phyloP scores from a whole-genome alignment of 2,888 invertebrate species.

The Psylliodes chrysocephalus region DNA sequence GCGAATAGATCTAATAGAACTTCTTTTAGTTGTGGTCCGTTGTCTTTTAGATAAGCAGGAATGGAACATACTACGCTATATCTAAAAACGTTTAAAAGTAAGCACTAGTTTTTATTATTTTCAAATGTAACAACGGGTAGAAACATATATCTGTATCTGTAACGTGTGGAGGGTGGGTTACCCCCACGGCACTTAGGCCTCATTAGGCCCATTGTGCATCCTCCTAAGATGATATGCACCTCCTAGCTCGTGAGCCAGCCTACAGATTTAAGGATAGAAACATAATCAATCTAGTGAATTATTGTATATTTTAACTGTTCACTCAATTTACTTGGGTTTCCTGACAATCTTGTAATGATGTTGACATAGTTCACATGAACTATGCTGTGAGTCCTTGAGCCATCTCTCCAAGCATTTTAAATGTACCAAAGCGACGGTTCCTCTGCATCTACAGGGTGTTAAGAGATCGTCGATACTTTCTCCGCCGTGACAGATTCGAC shows the following conservation, averaged over 20 bases:
- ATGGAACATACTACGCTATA: conserved; percentile 57
- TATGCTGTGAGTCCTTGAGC: conserved; percentile 67
- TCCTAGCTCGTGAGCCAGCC: no score
- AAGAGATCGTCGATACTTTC: conserved; percentile 63
- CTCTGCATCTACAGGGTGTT: conserved; percentile 68
- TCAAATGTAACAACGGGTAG: no score
- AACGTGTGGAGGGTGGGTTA: no score
- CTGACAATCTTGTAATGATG: conserved; percentile 66
- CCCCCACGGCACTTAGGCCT: no score
- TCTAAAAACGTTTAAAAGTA: no score
- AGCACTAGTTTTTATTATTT: neutral
- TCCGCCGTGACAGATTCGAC: conserved; percentile 63
- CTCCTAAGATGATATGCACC: no score
- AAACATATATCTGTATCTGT: no score
- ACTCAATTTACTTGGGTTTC: conserved; percentile 58
- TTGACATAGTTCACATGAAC: conserved; percentile 69
- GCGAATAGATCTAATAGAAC: conserved; percentile 65
- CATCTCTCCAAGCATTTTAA: conserved; percentile 69
- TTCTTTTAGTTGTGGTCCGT: conserved; percentile 64
- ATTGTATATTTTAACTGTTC: neutral
- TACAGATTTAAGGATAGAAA: no score
- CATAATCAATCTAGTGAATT: neutral
- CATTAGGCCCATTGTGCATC: no score
- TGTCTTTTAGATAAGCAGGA: conserved; percentile 62
- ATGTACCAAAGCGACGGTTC: conserved; percentile 69